A percentile compares a stretch with the other conserved stretches of the same genome.
Conservation (phyloP, 2,888 invertebrate species). For the Apoderus coryli region DNA sequence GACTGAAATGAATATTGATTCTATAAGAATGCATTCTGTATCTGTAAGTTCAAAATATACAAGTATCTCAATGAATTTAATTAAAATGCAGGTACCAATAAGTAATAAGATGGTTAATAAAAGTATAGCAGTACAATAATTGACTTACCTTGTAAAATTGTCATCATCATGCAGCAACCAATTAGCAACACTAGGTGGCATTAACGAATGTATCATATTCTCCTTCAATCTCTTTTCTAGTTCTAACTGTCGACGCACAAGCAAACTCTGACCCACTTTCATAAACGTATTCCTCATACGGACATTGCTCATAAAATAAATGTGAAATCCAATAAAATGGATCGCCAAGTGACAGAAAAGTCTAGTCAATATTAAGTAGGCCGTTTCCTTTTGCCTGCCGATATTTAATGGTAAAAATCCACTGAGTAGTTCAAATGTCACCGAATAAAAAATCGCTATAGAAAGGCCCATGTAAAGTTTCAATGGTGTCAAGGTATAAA, state of each 20-base stretch:
- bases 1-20: too few species aligned
- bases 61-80: too few species aligned
- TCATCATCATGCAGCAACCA: constrained; percentile 69
- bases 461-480: constrained; percentile 73
- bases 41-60: too few species aligned
- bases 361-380: constrained; percentile 41
- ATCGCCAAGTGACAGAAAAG: constrained; percentile 75
- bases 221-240: constrained; percentile 90
- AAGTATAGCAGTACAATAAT: too few species aligned
- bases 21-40: too few species aligned
- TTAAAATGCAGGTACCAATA: too few species aligned
- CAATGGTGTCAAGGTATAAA: constrained; percentile 88
- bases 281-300: constrained; percentile 91
- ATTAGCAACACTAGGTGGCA: constrained; percentile 87
- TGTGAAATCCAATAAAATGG: constrained; percentile 85
- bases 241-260: constrained; percentile 79
- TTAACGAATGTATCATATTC: constrained; percentile 94
- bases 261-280: constrained; percentile 86
- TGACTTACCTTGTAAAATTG: constrained; percentile 39
- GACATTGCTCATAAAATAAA: constrained; percentile 83
- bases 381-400: constrained; percentile 13
- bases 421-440: constrained; percentile 67
- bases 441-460: constrained; percentile 70
- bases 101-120: too few species aligned
- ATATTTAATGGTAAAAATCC: constrained; percentile 22